A percentile compares a stretch with the other conserved stretches of the same genome.
These are phyloP conservation scores for Heliconius ethilla DNA, from an alignment of 2,888 invertebrate species.

Conservation along the genomic window DNA sequence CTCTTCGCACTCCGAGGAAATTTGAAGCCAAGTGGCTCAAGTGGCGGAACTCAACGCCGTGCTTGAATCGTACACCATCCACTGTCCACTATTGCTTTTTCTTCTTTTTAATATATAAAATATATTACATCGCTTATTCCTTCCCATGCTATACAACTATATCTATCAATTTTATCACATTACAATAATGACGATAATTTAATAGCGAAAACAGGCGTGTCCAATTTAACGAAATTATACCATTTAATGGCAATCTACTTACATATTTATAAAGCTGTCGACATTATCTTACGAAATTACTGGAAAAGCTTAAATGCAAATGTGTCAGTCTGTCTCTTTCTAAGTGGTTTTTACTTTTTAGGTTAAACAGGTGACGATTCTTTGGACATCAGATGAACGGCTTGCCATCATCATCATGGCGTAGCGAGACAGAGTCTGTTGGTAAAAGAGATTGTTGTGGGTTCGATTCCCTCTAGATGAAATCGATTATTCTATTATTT, in stretches of 20 bases:
- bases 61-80: too few relatives aligned
- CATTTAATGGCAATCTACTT: slow-evolving; percentile 23
- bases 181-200: slow-evolving; percentile 27
- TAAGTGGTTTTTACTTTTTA: not conserved
- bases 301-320: slow-evolving; percentile 6
- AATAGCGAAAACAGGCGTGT: slow-evolving; percentile 12
- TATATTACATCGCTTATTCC: not conserved
- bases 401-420: not conserved
- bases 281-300: slow-evolving; percentile 12
- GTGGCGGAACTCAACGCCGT: too few relatives aligned
- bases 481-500: too few relatives aligned
- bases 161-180: slow-evolving; percentile 10
- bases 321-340: not conserved
- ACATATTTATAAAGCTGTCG: slow-evolving; percentile 27
- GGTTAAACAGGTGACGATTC: not conserved
- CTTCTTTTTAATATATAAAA: not conserved
- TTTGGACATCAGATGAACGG: not conserved
- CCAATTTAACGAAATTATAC: slow-evolving; percentile 20
- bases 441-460: not conserved
- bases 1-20: too few relatives aligned
- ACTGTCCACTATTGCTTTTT: too few relatives aligned
- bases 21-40: too few relatives aligned
- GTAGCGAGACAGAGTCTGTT: not conserved
- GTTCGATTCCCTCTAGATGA: too few relatives aligned
- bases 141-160: not conserved